Conservation (phyloP, 1,140 invertebrate genomes). For the Leptoteleia sp. region DNA sequence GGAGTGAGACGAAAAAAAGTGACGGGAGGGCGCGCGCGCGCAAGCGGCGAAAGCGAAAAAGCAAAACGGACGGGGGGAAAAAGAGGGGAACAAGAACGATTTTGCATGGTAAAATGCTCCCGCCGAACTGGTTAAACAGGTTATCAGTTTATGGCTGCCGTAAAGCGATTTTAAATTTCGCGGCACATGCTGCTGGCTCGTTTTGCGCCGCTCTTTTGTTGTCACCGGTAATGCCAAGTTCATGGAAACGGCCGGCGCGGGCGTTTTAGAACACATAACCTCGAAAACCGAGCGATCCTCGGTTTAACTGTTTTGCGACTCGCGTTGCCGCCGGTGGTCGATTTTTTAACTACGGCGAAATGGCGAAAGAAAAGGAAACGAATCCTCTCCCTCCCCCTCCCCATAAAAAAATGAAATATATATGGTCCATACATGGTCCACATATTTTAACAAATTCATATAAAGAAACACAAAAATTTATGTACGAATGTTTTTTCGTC, state of each 20-base stretch:
- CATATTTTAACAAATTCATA: too few relatives aligned
- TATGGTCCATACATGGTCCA: too few relatives aligned
- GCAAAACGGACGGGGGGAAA: constrained; percentile 65
- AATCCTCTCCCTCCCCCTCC: too few relatives aligned
- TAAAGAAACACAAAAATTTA: too few relatives aligned
- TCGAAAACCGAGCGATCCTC: background rate
- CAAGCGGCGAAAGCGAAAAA: constrained; percentile 63
- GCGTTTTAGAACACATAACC: constrained; percentile 30
- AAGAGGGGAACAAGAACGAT: constrained; percentile 70
- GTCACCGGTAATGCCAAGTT: constrained; percentile 25
- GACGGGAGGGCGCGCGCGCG: constrained; percentile 21
- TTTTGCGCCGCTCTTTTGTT: constrained; percentile 42
- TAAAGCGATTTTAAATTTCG: constrained; percentile 80
- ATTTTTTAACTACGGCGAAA: background rate
- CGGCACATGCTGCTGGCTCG: constrained; percentile 73
- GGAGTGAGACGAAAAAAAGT: constrained; percentile 51
- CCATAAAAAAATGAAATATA: too few relatives aligned
- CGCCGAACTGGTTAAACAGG: constrained; percentile 78
- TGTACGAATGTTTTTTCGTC: too few relatives aligned
- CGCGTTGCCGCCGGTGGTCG: background rate
- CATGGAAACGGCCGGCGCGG: constrained; percentile 2
- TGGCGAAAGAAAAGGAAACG: too few relatives aligned
- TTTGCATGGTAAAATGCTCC: constrained; percentile 72
- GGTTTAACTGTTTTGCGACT: too few relatives aligned
- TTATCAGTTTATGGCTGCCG: constrained; percentile 77